A percentile compares a stretch with the other conserved stretches of the same genome.
Evolutionary conservation across 2,113 vertebrate genomes (phyloP).

Genomic region (Mandrillus leucophaeus): DNA sequence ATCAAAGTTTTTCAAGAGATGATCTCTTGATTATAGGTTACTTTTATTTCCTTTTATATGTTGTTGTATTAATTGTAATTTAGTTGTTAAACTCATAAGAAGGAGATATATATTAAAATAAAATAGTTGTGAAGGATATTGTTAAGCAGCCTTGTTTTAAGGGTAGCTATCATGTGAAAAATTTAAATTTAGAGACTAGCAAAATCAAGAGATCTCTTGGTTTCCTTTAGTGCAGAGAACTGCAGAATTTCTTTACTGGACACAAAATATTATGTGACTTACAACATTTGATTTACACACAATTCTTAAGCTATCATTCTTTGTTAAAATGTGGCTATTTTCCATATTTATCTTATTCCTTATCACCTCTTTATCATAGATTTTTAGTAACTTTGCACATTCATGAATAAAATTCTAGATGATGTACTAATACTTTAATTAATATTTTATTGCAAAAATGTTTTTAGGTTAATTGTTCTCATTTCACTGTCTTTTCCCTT

Average conservation of each 20-base stretch:
- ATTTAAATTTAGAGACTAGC: neutral
- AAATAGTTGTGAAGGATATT: neutral
- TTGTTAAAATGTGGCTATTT: constrained; percentile 39
- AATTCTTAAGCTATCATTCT: neutral
- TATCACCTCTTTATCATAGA: neutral
- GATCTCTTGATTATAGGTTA: constrained; percentile 16
- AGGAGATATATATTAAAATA: constrained; percentile 19
- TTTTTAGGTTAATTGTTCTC: constrained; percentile 52
- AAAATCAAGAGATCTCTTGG: neutral
- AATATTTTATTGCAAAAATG: constrained; percentile 41
- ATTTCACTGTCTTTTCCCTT: constrained; percentile 45
- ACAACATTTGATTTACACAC: constrained; percentile 23
- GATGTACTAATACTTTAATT: neutral
- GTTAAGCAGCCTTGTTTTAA: neutral
- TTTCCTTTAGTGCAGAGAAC: neutral
- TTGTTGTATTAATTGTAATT: neutral
- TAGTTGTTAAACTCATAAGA: neutral
- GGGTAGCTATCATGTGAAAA: neutral
- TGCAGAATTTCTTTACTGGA: neutral
- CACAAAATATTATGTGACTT: constrained; percentile 7
- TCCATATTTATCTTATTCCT: neutral
- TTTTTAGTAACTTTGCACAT: constrained; percentile 17
- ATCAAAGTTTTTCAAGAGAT: neutral
- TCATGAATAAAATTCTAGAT: constrained; percentile 31
- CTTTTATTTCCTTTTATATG: neutral